These are phyloP conservation scores for Fistularia commersonii DNA, from an alignment of 2,797 vertebrate species.

Conservation along the genomic window DNA sequence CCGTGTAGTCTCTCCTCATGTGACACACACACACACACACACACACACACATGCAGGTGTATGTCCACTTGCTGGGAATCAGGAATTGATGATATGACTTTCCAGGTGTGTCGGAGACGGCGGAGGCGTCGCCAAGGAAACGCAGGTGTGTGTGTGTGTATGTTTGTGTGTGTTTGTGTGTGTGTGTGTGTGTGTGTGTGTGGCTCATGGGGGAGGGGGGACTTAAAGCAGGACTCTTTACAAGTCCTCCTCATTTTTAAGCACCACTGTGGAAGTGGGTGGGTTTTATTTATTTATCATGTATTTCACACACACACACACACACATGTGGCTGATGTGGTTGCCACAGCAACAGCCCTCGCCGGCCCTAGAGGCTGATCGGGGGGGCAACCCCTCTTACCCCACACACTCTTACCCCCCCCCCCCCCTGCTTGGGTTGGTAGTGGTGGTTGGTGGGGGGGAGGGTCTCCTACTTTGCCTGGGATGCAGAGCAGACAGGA, in stretches of 20 bases:
- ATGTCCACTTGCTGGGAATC: no score
- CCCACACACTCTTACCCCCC: constrained; percentile 38
- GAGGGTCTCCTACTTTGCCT: constrained; percentile 37
- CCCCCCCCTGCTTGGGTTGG: constrained; percentile 27
- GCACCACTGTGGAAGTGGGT: constrained; percentile 24
- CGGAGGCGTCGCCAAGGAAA: constrained; percentile 26
- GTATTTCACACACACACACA: no score
- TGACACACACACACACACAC: constrained; percentile 18
- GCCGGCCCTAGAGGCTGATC: constrained; percentile 47
- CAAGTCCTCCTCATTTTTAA: constrained; percentile 18
- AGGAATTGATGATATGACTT: constrained; percentile 30
- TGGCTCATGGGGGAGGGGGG: no score
- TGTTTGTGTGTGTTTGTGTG: no score
- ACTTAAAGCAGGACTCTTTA: no score
- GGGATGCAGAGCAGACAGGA: constrained; percentile 31
- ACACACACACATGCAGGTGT: background rate
- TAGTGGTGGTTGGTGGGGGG: constrained; percentile 27
- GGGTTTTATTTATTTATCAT: constrained; percentile 22
- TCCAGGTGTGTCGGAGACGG: constrained; percentile 37
- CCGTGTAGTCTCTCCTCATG: constrained; percentile 57
- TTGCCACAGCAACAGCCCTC: constrained; percentile 73
- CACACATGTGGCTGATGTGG: constrained; percentile 51
- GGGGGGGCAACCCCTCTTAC: constrained; percentile 43
- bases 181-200: no score
- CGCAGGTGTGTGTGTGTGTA: no score